Conservation (phyloP, 2,113 vertebrate genomes). For the Myxocyprinus asiaticus region DNA sequence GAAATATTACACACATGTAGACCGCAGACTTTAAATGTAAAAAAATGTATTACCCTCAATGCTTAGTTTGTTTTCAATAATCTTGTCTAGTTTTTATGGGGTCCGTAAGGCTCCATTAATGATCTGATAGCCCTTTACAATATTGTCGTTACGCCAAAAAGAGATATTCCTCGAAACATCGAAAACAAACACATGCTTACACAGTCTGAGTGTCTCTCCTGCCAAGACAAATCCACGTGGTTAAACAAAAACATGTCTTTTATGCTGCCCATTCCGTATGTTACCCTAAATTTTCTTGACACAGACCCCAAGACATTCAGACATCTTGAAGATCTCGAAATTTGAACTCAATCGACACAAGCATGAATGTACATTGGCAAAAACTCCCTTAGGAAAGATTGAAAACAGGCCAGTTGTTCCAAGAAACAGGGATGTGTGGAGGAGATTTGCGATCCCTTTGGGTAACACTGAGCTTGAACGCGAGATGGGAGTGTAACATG, state of each 20-base stretch:
- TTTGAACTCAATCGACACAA: too few species aligned
- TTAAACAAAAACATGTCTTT: neutral
- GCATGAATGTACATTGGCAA: too few species aligned
- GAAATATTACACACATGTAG: neutral
- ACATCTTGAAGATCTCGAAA: too few species aligned
- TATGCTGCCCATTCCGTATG: neutral
- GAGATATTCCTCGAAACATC: neutral
- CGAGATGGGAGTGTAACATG: too few species aligned
- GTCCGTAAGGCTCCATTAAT: neutral
- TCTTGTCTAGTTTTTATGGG: neutral
- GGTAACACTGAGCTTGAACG: neutral
- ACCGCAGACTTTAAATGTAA: neutral
- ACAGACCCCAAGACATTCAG: neutral
- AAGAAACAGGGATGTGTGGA: slow-evolving; percentile 2
- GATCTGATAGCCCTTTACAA: neutral
- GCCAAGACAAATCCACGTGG: neutral
- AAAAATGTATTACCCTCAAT: too few species aligned
- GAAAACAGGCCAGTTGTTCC: neutral
- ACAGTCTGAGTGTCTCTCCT: neutral
- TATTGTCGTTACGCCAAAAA: neutral
- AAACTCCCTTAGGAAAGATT: neutral
- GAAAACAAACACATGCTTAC: neutral
- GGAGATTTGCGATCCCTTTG: neutral
- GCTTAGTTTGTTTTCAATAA: neutral
- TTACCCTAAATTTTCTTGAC: neutral